Conservation (phyloP, 2,888 invertebrate genomes). For the Amblyteles armatorius region DNA sequence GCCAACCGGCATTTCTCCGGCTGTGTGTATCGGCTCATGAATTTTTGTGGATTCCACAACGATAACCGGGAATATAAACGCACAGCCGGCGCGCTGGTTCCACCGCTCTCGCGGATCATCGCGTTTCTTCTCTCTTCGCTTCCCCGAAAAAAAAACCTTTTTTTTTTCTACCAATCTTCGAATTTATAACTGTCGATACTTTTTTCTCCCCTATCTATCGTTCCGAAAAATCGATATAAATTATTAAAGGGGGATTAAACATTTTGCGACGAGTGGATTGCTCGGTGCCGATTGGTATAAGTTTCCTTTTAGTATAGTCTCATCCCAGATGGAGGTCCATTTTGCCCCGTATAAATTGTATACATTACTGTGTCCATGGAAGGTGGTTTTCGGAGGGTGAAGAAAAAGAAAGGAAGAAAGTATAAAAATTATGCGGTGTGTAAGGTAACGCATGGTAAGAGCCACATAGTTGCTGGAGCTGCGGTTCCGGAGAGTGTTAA, state of each 20-base stretch:
- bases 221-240: background rate
- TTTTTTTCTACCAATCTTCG: background rate
- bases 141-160: background rate
- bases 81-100: conserved; percentile 16
- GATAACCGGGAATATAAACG: conserved; percentile 44
- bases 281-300: background rate
- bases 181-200: conserved; percentile 19
- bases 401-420: background rate
- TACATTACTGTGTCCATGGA: background rate
- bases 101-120: conserved; percentile 21
- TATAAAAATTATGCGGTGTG: conserved; percentile 29
- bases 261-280: background rate
- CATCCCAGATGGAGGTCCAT: too few species aligned
- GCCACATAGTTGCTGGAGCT: conserved; percentile 4
- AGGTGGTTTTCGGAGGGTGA: background rate
- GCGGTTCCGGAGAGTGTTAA: conserved; percentile 11
- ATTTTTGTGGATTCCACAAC: conserved; percentile 61
- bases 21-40: conserved; percentile 65
- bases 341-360: background rate
- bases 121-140: conserved; percentile 5
- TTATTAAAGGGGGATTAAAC: conserved; percentile 8
- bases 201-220: background rate
- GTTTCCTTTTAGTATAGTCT: conserved; percentile 1
- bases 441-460: conserved; percentile 33
- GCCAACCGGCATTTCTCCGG: conserved; percentile 28